Percentiles rank a stretch among this genome's conserved stretches.
These are phyloP conservation scores for Amphimallon solstitiale DNA, from an alignment of 2,888 invertebrate species.

Conservation along the genomic window DNA sequence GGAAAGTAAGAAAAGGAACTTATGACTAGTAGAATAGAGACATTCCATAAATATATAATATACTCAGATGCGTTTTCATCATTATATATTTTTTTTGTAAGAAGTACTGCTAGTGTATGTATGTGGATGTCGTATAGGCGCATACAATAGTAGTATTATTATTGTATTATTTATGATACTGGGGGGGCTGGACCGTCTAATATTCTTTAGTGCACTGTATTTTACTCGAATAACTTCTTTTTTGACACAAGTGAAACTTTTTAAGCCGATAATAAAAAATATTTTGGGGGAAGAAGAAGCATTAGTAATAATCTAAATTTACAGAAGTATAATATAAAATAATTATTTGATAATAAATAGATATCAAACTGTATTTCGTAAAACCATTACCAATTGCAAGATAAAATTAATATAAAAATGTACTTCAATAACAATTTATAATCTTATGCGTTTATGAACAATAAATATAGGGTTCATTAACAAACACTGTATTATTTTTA, in stretches of 20 bases:
- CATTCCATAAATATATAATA: slow-evolving; percentile 32
- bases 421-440: too few species aligned
- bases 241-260: neutral
- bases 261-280: too few species aligned
- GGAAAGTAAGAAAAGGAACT: neutral
- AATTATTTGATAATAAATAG: too few species aligned
- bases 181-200: slow-evolving; percentile 31
- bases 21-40: neutral
- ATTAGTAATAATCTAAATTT: too few species aligned
- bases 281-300: too few species aligned
- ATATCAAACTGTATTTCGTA: too few species aligned
- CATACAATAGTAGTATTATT: slow-evolving; percentile 37
- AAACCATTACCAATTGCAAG: too few species aligned
- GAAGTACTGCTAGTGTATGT: neutral
- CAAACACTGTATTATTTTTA: too few species aligned
- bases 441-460: too few species aligned
- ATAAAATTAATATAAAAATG: too few species aligned
- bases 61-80: slow-evolving; percentile 26
- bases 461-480: too few species aligned
- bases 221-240: slow-evolving; percentile 16
- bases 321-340: too few species aligned
- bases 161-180: slow-evolving; percentile 33
- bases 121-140: slow-evolving; percentile 20
- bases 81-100: slow-evolving; percentile 15
- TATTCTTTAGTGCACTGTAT: slow-evolving; percentile 32